Evolutionary conservation across 2,797 vertebrate genomes (phyloP).

Genomic region (Coregonus sp.): DNA sequence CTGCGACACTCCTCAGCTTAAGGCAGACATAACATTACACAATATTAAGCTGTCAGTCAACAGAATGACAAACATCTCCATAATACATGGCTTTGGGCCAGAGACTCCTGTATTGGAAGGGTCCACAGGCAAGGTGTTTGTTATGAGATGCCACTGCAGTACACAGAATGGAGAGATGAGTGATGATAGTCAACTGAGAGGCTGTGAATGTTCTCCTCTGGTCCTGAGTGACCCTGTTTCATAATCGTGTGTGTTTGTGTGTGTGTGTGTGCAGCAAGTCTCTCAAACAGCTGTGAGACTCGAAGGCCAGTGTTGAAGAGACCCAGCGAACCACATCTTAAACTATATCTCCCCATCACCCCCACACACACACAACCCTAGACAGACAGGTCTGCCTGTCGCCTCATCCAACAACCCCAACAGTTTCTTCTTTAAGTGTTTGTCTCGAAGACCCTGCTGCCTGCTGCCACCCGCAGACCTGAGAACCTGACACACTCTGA

Average conservation of each 20-base stretch:
- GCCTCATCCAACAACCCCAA: conserved; percentile 30
- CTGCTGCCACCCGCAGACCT: background rate
- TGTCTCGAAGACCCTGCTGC: conserved; percentile 19
- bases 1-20: conserved; percentile 72
- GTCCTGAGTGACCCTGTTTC: conserved; percentile 59
- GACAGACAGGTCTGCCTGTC: conserved; percentile 29
- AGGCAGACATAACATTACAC: conserved; percentile 86
- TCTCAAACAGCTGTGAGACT: conserved; percentile 35
- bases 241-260: conserved; percentile 28
- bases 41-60: conserved; percentile 88
- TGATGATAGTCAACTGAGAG: conserved; percentile 60
- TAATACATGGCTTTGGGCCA: conserved; percentile 33
- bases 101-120: no score
- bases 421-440: conserved; percentile 37
- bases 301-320: conserved; percentile 22
- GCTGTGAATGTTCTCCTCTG: conserved; percentile 65
- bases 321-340: conserved; percentile 36
- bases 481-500: background rate
- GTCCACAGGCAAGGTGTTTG: background rate
- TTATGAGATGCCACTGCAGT: background rate
- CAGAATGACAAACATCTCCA: conserved; percentile 83
- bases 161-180: conserved; percentile 57
- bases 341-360: no score
- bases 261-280: no score
- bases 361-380: conserved; percentile 8